These are phyloP conservation scores for Prionailurus viverrinus DNA, from an alignment of 2,113 vertebrate genomes.

Conservation along the genomic window DNA sequence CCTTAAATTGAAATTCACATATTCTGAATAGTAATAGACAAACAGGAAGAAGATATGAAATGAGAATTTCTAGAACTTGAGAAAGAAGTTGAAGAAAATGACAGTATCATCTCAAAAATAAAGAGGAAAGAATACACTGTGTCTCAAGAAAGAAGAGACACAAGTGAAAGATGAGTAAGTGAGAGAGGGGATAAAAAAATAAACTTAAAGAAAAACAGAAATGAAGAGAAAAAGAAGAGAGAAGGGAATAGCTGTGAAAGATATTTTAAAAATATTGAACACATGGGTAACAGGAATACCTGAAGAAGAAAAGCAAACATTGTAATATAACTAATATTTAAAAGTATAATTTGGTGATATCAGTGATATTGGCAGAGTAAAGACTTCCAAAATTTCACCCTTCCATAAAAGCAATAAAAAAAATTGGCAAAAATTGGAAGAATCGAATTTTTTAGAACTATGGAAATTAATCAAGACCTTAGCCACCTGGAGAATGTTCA, in stretches of 20 bases:
- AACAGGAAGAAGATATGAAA: not conserved
- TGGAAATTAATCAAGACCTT: not conserved
- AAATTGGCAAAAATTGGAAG: not conserved
- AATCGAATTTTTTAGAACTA: not conserved
- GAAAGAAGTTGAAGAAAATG: not conserved
- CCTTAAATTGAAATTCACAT: not conserved
- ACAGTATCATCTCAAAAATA: not conserved
- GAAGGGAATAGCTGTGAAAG: not conserved
- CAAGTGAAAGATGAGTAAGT: not conserved
- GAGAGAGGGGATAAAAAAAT: not conserved
- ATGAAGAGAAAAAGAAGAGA: not conserved
- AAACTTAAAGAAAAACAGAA: not conserved
- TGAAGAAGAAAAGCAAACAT: not conserved
- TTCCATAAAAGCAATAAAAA: not conserved
- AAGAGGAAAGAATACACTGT: not conserved
- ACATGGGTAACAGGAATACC: not conserved
- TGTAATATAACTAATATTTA: not conserved
- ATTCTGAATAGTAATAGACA: not conserved
- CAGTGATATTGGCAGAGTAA: not conserved
- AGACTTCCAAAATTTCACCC: not conserved
- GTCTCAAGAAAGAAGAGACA: not conserved
- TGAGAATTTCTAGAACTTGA: not conserved
- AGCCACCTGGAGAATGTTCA: not conserved
- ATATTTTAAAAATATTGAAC: not conserved
- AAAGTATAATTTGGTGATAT: not conserved